phyloP scores from a whole-genome alignment of 1,140 invertebrate genomes.

The Adoxophyes honmai region DNA sequence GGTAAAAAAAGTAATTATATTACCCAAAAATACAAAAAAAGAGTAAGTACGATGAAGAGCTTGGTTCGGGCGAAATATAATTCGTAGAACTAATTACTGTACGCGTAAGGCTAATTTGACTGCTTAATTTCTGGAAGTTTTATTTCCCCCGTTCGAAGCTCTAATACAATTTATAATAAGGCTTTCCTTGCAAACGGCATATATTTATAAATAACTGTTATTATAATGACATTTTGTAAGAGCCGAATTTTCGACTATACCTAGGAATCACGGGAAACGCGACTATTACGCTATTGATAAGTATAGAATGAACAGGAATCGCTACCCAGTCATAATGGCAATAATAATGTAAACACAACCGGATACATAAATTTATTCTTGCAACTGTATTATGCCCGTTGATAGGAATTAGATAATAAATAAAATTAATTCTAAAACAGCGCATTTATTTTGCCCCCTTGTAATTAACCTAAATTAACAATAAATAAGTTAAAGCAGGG shows the following conservation, averaged over 20 bases:
- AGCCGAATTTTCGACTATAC: constrained; percentile 39
- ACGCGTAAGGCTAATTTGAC: constrained; percentile 32
- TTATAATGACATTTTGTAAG: constrained; percentile 43
- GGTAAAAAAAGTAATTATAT: constrained; percentile 53
- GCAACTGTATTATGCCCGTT: constrained; percentile 71
- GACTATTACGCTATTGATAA: constrained; percentile 31
- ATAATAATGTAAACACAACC: constrained; percentile 44
- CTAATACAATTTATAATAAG: constrained; percentile 55
- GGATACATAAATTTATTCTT: constrained; percentile 64
- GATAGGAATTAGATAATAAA: constrained; percentile 73
- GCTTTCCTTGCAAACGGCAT: constrained; percentile 64
- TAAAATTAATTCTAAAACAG: constrained; percentile 70
- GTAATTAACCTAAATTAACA: not conserved
- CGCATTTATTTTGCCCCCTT: constrained; percentile 28
- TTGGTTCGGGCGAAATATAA: constrained; percentile 57
- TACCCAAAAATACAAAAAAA: constrained; percentile 47
- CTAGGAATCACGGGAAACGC: constrained; percentile 23
- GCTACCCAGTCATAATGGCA: constrained; percentile 42
- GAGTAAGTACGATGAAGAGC: constrained; percentile 57
- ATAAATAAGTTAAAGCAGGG: not conserved
- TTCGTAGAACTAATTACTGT: constrained; percentile 10
- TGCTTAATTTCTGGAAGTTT: constrained; percentile 30
- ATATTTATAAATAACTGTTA: constrained; percentile 36
- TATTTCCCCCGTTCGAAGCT: constrained; percentile 61
- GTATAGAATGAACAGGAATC: constrained; percentile 37